phyloP scores from a whole-genome alignment of 2,113 vertebrate species.

The mouse (Mus musculus) region DNA sequence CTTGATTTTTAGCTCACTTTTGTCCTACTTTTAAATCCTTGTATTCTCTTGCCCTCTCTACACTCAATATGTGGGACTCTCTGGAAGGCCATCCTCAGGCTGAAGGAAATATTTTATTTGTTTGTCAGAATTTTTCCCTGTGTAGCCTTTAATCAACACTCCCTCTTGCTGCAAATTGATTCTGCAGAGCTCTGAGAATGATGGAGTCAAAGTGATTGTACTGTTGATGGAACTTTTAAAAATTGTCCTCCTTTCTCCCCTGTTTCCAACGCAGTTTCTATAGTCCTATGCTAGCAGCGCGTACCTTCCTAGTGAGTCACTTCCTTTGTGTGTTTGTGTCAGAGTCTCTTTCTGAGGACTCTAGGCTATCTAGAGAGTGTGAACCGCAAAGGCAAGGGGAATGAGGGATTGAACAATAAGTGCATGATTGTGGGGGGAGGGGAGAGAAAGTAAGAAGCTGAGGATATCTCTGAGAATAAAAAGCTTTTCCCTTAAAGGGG shows the following conservation, averaged over 20 bases:
- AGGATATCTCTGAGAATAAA: background rate
- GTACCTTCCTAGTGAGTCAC: background rate
- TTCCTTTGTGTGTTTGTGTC: background rate
- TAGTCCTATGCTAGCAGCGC: background rate
- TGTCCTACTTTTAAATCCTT: too few species aligned
- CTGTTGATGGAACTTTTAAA: too few species aligned
- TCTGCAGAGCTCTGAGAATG: background rate
- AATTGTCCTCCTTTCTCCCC: too few species aligned
- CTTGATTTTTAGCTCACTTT: background rate
- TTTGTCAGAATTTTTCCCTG: background rate
- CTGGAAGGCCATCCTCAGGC: background rate
- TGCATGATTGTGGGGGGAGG: background rate
- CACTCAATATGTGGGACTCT: too few species aligned
- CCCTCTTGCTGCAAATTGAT: background rate
- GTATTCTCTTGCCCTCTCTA: too few species aligned
- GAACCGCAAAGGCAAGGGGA: background rate
- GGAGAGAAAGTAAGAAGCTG: too few species aligned
- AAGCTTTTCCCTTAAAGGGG: background rate
- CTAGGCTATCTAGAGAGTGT: background rate
- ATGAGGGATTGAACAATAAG: too few species aligned
- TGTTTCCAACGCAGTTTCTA: background rate
- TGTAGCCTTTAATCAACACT: background rate
- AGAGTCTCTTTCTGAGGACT: background rate
- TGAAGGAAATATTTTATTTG: background rate
- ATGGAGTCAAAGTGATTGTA: background rate